Evolutionary conservation across 2,888 invertebrate genomes (phyloP), one percentile per base, ranked within the genome.

Genomic region (Hedya salicella): DNA sequence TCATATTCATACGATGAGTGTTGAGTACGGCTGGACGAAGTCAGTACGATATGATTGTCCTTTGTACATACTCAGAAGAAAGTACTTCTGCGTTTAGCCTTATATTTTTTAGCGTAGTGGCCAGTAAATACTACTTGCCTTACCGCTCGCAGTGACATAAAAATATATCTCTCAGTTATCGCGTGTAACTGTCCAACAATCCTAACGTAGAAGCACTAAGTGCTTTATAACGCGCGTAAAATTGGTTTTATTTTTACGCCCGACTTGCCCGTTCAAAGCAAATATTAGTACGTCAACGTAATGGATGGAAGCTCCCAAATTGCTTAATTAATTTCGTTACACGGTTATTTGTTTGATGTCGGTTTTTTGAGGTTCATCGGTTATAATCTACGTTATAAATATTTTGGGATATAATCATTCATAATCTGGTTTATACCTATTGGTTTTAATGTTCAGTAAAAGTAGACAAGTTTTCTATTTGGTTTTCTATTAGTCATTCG

Each of bases 191-290:
- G 60, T 52, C n/a, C 11, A 30, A 60, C 65, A 30, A 14, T 13
- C 52, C 52, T 40, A 52, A 50, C 6, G 39, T 53, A 39, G 46
- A 40, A 65, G 60, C 65, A 65, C 65, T 65, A 60, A 65, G 65
- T 53, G 65, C 52, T 65, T 65, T 65, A 65, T 65, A 65, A 65
- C 65, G 59, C 60, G 65, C 65, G 65, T 65, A 65, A 65, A 65
- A 65, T 65, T 65, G 60, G 39, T 60, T 65, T 60, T 53, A 65
- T 65, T 60, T 65, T 65, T 60, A 60, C 53, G 36, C 65, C 32
- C 52, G 36, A 65, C 52, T 50, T 19, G 56, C n/a, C 16, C 19
- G 59, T 30, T 52, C 59, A 46, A 50, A 39, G 59, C 59, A 52
- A 59, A 59, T 46, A 59, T 65, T 59, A 59, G 59, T 36, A 53